These are phyloP conservation scores for Scomberomorus guttatus DNA, from an alignment of 2,797 vertebrate genomes.

Conservation along the genomic window DNA sequence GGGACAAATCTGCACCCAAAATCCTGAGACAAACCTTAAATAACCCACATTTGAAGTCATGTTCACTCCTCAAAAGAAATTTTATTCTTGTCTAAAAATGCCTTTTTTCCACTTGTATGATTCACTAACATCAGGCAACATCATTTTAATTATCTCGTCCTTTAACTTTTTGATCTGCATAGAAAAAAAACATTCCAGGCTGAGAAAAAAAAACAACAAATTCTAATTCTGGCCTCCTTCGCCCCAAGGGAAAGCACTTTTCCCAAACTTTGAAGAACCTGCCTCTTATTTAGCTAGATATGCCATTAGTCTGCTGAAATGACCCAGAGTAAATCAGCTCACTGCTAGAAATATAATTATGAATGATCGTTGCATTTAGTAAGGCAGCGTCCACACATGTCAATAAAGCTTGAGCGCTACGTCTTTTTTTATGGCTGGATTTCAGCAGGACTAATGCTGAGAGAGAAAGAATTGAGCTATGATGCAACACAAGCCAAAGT, in stretches of 20 bases:
- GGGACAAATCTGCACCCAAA: constrained; percentile 24
- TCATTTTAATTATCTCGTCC: background rate
- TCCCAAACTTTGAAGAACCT: constrained; percentile 55
- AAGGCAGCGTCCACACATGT: constrained; percentile 54
- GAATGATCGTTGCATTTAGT: constrained; percentile 68
- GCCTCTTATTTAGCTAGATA: constrained; percentile 53
- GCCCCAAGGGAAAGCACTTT: constrained; percentile 17
- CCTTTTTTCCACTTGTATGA: background rate
- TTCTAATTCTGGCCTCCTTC: background rate
- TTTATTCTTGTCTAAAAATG: background rate
- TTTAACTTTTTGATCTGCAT: background rate
- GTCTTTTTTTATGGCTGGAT: constrained; percentile 57
- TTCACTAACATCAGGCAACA: background rate
- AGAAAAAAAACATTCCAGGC: constrained; percentile 12
- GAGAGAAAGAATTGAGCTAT: constrained; percentile 32
- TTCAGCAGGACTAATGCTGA: constrained; percentile 42
- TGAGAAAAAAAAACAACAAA: constrained; percentile 24
- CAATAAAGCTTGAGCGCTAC: constrained; percentile 66
- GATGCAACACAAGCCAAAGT: constrained; percentile 47
- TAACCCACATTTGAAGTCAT: constrained; percentile 5
- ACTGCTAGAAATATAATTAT: constrained; percentile 66
- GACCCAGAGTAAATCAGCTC: constrained; percentile 63
- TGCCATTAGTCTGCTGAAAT: constrained; percentile 52
- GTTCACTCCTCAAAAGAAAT: background rate
- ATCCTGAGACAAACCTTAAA: background rate